phyloP scores from a whole-genome alignment of 2,888 invertebrate species.

The Fissipunctia ypsillon region DNA sequence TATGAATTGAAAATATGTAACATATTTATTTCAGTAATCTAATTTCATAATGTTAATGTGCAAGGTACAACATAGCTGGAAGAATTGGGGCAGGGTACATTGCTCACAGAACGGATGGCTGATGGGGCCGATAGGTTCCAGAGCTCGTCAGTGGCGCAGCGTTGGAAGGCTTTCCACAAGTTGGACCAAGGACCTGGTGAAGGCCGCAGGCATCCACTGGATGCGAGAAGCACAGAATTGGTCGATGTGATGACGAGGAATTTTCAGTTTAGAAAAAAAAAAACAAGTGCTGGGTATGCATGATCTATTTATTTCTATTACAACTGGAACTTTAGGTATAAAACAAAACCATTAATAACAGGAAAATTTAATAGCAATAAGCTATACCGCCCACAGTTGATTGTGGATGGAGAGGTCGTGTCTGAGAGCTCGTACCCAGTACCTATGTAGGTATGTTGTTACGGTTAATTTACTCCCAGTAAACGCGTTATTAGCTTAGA shows the following conservation, averaged over 20 bases:
- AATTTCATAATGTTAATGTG: neutral
- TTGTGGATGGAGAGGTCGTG: slow-evolving; percentile 4
- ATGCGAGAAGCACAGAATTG: neutral
- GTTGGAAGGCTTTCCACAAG: neutral
- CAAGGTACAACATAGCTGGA: neutral
- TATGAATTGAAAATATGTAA: neutral
- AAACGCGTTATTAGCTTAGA: slow-evolving; percentile 19
- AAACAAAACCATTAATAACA: neutral
- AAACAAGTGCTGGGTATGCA: neutral
- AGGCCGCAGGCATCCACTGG: neutral
- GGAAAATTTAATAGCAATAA: slow-evolving; percentile 31
- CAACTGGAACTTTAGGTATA: neutral
- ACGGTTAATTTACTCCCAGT: slow-evolving; percentile 13
- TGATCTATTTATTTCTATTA: neutral
- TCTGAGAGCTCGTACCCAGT: slow-evolving; percentile 1
- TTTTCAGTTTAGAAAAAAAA: neutral
- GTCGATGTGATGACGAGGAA: neutral
- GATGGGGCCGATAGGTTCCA: neutral
- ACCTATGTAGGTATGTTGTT: neutral
- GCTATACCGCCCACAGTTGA: slow-evolving; percentile 12
- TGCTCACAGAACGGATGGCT: neutral
- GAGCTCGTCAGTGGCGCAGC: neutral
- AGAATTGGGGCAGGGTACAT: neutral
- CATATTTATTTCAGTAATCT: neutral
- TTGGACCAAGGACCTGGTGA: too few species aligned